A percentile compares a stretch with the other conserved stretches of the same genome.
Evolutionary conservation across 2,113 vertebrate species (phyloP).

Genomic region (Bujurquina vittata): DNA sequence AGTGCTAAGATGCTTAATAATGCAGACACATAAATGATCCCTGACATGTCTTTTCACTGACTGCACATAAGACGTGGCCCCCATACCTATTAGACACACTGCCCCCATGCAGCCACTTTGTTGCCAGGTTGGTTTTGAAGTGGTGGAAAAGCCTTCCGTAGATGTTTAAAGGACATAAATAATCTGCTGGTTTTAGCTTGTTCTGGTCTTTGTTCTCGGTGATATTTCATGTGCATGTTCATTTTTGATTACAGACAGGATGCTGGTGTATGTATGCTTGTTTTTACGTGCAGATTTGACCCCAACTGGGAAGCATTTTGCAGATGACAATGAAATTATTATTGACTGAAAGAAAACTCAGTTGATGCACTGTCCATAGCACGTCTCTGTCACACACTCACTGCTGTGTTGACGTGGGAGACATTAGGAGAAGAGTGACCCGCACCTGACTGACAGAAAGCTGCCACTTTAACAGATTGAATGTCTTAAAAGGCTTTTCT

Average conservation of each 20-base stretch:
- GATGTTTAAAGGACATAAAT: not conserved
- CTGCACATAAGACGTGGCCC: too few relatives aligned
- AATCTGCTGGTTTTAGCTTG: not conserved
- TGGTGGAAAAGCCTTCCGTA: not conserved
- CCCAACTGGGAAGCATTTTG: not conserved
- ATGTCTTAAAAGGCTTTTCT: not conserved
- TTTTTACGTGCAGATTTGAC: not conserved
- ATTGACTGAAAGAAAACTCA: not conserved
- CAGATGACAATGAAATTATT: not conserved
- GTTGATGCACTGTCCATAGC: not conserved
- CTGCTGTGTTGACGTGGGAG: not conserved
- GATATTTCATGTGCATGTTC: not conserved
- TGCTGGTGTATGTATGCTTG: not conserved
- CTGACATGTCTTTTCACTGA: too few relatives aligned
- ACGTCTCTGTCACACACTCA: not conserved
- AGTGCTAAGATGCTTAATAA: too few relatives aligned
- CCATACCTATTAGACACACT: too few relatives aligned
- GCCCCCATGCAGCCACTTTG: not conserved
- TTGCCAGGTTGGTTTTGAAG: not conserved
- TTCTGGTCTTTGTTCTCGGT: not conserved
- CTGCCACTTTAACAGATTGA: not conserved
- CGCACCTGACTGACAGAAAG: not conserved
- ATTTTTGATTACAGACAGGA: not conserved
- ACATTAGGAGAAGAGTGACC: not conserved
- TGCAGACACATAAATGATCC: too few relatives aligned